A percentile compares a stretch with the other conserved stretches of the same genome.
Evolutionary conservation across 2,113 vertebrate genomes (phyloP).

Genomic region (Ornithorhynchus anatinus): DNA sequence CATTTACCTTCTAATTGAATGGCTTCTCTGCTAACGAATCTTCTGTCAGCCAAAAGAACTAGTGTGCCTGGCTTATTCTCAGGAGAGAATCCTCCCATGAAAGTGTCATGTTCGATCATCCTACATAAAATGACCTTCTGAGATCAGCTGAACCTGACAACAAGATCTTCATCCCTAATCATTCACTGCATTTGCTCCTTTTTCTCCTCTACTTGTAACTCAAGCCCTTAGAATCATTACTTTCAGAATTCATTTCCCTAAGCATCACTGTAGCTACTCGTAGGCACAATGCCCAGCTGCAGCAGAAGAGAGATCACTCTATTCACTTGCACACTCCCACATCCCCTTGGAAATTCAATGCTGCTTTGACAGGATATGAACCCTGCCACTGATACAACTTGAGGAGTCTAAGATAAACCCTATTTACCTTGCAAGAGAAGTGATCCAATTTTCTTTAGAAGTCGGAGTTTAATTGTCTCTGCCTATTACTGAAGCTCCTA

Average conservation of each 20-base stretch:
- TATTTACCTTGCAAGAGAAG: background rate
- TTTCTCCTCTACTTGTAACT: background rate
- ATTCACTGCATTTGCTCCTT: background rate
- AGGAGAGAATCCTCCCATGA: accelerated
- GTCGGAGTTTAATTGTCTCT: background rate
- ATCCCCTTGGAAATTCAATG: conserved; percentile 27
- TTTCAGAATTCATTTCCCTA: conserved; percentile 13
- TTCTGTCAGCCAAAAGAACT: too few species aligned
- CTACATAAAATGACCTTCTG: background rate
- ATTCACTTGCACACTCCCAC: background rate
- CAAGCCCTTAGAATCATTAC: background rate
- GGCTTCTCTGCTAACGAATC: background rate
- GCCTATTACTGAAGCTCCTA: background rate
- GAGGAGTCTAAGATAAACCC: background rate
- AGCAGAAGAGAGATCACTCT: conserved; percentile 15
- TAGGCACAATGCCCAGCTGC: background rate
- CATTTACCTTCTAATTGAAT: background rate
- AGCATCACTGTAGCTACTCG: background rate
- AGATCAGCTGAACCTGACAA: too few species aligned
- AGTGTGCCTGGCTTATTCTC: background rate
- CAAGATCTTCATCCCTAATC: too few species aligned
- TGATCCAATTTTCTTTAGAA: conserved; percentile 34
- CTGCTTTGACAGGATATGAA: conserved; percentile 15
- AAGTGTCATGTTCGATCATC: too few species aligned
- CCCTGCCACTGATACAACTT: conserved; percentile 30